Conservation (phyloP, 1,140 invertebrate genomes). For the Hypothenemus hampei region DNA sequence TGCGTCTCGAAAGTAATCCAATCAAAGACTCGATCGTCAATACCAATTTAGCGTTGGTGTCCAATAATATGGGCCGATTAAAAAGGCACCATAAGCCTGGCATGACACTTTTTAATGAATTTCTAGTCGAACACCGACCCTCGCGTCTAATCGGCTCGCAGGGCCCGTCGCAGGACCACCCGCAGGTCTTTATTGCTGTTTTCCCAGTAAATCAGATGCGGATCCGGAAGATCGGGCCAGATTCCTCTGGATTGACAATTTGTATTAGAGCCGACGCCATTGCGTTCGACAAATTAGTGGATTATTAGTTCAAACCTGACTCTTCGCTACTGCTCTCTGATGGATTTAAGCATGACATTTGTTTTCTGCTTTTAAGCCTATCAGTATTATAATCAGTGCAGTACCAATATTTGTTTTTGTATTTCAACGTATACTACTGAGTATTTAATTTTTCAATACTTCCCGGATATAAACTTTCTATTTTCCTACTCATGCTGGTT, state of each 20-base stretch:
- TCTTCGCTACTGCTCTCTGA: no score
- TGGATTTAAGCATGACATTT: neutral
- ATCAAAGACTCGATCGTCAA: neutral
- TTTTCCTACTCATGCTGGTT: no score
- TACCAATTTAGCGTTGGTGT: neutral
- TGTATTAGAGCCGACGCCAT: constrained; percentile 43
- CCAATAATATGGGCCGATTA: constrained; percentile 23
- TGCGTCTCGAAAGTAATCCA: no score
- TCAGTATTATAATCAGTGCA: no score
- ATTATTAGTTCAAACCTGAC: no score
- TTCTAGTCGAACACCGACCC: constrained; percentile 14
- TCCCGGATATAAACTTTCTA: no score
- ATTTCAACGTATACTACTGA: no score
- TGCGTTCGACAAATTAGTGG: constrained; percentile 43
- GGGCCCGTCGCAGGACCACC: constrained; percentile 27
- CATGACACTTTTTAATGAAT: constrained; percentile 30
- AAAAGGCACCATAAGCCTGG: constrained; percentile 24
- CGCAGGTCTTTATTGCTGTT: constrained; percentile 34
- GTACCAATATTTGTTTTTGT: no score
- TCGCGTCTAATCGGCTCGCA: constrained; percentile 27
- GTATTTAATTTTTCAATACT: no score
- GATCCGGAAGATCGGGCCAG: constrained; percentile 26
- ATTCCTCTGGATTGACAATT: constrained; percentile 41
- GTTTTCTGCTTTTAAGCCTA: no score
- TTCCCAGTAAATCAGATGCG: constrained; percentile 40